These are phyloP conservation scores for Psittacara wagleri DNA, from an alignment of 2,113 vertebrate genomes.

Conservation along the genomic window DNA sequence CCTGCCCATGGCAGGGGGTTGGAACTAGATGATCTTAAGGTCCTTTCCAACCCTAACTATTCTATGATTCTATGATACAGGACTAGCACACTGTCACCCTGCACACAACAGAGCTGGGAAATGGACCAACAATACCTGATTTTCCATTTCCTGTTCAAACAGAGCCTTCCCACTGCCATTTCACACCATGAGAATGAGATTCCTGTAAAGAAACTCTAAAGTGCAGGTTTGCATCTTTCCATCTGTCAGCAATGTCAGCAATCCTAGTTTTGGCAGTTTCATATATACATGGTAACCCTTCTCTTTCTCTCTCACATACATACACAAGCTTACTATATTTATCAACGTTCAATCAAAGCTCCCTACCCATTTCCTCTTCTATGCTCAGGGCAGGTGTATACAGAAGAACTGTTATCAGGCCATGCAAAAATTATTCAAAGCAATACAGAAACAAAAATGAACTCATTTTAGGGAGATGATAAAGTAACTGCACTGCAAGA, in stretches of 20 bases:
- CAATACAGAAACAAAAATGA: not conserved
- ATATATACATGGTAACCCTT: not conserved
- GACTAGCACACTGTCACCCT: not conserved
- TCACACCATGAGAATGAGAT: not conserved
- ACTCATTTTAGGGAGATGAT: not conserved
- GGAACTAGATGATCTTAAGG: too few species aligned
- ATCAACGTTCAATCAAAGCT: constrained; percentile 14
- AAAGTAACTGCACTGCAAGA: not conserved
- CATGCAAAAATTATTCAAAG: not conserved
- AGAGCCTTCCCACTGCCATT: not conserved
- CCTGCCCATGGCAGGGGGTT: too few species aligned
- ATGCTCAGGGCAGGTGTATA: not conserved
- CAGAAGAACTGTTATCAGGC: not conserved
- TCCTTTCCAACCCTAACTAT: too few species aligned
- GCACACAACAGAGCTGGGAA: not conserved
- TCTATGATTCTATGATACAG: not conserved
- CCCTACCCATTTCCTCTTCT: not conserved
- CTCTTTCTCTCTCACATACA: not conserved
- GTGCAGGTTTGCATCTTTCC: not conserved
- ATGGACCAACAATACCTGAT: not conserved
- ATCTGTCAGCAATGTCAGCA: not conserved
- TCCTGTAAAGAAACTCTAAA: not conserved
- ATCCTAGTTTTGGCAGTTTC: not conserved
- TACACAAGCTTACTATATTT: not conserved
- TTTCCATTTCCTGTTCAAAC: not conserved